Base-by-base conservation (phyloP, 2,888 invertebrate species). In the Automeris io region DNA sequence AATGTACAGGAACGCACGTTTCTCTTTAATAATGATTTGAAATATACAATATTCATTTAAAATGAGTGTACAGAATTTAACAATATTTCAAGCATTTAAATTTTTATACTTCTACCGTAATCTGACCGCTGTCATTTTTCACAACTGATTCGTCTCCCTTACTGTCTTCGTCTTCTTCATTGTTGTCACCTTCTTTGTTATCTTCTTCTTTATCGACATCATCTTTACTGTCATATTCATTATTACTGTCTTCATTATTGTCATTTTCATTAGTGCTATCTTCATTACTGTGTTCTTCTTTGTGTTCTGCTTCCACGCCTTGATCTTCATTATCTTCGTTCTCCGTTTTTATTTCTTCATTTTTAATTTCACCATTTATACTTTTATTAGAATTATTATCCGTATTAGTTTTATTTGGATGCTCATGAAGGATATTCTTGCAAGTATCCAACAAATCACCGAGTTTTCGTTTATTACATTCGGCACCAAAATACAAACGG, bases 401-500 rank as follows among this genome's bases (percentile, higher is more conserved):
- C 1, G 33, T 11, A 1, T 33, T 21, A 11, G 4, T 18, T n/a
- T 8, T 11, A 4, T 11, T 12, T 21, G 34, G 21, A 11, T 5
- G 16, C 22, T 26, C 34, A 9, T 34, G 34, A n/a, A 62, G 16
- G 2, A 47, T 52, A 8, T 48, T 53, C 33, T 71, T 68, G 41
- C 82, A 82, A 0, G 61, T 62, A 9, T 70, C 51, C 0, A 79
- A 33, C 9, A 81, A 42, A 2, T 63, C 52, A 0, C 44, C 58
- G 0, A 80, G 62, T 43, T 69, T 65, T 1, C 77, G 59, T 38
- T 63, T 74, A 29, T 79, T 75, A 43, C 82, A 82, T 39, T 75
- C 75, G 16, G 70, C 68, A 0, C 67, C 70, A 40, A 72, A 82
- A 16, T 65, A 45, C 2, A 72, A 13, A 1, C 64, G 58, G 7